Base-by-base conservation (phyloP, 2,113 vertebrate species). In the Petromus typicus region DNA sequence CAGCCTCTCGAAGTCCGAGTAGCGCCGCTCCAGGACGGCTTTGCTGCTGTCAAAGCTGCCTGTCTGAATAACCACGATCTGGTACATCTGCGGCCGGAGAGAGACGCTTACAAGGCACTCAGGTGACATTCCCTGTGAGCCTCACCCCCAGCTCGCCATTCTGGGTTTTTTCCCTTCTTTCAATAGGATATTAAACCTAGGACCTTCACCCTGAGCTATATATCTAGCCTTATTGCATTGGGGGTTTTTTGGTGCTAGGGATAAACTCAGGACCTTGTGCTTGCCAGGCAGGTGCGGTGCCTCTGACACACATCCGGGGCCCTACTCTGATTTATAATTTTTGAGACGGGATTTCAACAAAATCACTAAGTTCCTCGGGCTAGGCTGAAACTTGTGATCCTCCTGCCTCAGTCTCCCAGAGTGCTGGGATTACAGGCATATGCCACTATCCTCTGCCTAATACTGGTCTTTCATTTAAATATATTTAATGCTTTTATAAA, bases 41-140 rank as follows among this genome's bases (percentile, higher is more conserved):
- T 98, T 98, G 89, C 96, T 97, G 91, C 97, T 98, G 86, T 99
- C 99, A 37, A 99, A 99, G 96, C 99, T 99, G 57, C 99, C 99
- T 0, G 99, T 99, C 71, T 99, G 99, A 96, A 99, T 98, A 88
- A 99, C 97, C 66, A 99, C 98, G 27, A 99, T 98, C 97, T 99
- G 97, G 87, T 99, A 99, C 95, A 99, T 94, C 99, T 99, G 92
- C 22, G 71, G 23, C 92, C 7, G 34, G 80, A 64, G 45, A 54
- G 75, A 34, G 13, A 54, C 48, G 30, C 23, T 79, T 18, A 14
- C 7, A 13, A 25, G 8, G 73, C 40, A 48, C 27, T 40, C 32
- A 45, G 45, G 73, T 27, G 71, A 75, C 71, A 45, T 76, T 76
- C 43, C 43, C 73, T 0, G 12, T 25, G 40, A 48, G 27, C 73